These are phyloP conservation scores for Entomyzon cyanotis DNA, from an alignment of 2,113 vertebrate species.

Conservation along the genomic window DNA sequence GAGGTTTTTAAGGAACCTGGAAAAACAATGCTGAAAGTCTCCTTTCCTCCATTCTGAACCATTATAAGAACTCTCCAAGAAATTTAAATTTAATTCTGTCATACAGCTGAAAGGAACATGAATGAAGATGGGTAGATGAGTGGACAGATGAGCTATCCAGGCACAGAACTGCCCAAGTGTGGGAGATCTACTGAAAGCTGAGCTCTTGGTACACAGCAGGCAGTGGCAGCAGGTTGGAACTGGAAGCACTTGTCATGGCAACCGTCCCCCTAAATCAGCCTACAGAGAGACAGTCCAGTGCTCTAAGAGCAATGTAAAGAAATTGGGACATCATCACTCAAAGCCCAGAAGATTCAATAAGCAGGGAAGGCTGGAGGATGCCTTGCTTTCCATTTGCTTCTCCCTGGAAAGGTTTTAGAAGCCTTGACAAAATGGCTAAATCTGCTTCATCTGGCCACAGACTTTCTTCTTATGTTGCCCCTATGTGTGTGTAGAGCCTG, in stretches of 20 bases:
- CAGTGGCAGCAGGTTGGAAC: background rate
- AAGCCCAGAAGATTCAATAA: background rate
- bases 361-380: background rate
- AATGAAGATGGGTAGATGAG: background rate
- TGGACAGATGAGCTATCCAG: background rate
- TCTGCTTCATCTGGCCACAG: background rate
- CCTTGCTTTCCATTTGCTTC: background rate
- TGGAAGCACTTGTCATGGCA: background rate
- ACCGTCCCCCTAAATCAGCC: background rate
- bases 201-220: background rate
- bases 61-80: background rate
- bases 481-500: fast-evolving
- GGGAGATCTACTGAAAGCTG: background rate
- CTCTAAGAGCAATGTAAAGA: background rate
- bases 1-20: background rate
- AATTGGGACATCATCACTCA: background rate
- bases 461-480: background rate
- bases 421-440: background rate
- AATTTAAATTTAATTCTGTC: background rate
- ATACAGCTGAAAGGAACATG: background rate
- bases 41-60: background rate
- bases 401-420: background rate
- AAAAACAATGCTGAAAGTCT: background rate
- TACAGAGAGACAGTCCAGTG: background rate
- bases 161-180: background rate